phyloP scores from a whole-genome alignment of 2,888 invertebrate genomes.

The Meta bourneti region DNA sequence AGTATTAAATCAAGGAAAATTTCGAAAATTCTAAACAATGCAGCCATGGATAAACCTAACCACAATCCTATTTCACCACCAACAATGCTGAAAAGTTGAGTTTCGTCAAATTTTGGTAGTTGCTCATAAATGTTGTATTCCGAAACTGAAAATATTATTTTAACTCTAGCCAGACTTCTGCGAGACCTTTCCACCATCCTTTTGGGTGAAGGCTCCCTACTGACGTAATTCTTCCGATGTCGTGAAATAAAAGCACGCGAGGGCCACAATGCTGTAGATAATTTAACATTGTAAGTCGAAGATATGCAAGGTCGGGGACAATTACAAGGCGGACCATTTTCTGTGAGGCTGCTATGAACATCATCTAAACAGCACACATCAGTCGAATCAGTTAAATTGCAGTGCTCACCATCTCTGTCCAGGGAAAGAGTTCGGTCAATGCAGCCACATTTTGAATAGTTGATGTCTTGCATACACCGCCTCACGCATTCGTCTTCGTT shows the following conservation, averaged over 20 bases:
- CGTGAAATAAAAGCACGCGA: too few relatives aligned
- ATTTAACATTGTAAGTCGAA: neutral
- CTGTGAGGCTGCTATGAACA: neutral
- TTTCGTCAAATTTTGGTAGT: constrained; percentile 26
- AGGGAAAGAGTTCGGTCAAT: constrained; percentile 7
- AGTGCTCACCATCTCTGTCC: neutral
- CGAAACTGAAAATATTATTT: constrained; percentile 23
- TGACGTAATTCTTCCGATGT: too few relatives aligned
- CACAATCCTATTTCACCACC: constrained; percentile 49
- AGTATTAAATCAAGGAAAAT: neutral
- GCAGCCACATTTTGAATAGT: constrained; percentile 10
- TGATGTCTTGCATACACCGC: neutral
- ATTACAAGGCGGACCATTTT: neutral
- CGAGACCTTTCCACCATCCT: neutral
- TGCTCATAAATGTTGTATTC: constrained; percentile 13
- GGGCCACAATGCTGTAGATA: neutral
- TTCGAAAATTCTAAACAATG: constrained; percentile 32
- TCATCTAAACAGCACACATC: constrained; percentile 28
- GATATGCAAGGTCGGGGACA: neutral
- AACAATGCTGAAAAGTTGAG: constrained; percentile 45
- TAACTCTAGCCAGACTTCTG: constrained; percentile 3
- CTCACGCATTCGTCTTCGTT: constrained; percentile 5
- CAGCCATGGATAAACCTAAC: constrained; percentile 21
- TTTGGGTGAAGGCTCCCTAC: too few relatives aligned
- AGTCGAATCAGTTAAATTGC: neutral